Evolutionary conservation across 2,888 invertebrate genomes (phyloP), one percentile per base, ranked within the genome.

Genomic region (Suillia variegata): DNA sequence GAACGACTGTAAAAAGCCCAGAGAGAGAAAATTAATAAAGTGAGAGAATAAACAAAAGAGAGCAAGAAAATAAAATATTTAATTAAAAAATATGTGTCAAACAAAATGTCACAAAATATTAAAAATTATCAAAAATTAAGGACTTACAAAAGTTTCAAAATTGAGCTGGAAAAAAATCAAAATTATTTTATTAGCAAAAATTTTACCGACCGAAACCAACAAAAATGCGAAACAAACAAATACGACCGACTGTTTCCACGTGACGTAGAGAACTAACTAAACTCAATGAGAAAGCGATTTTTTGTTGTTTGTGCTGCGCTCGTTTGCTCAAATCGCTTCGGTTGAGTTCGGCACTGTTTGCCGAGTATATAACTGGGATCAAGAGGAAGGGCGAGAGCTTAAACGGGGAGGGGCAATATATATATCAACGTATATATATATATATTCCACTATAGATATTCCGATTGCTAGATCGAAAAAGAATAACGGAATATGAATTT

Each of bases 231-330:
- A 24, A 52, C 12, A 49, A 60, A 53, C 63, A n/a, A n/a, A n/a
- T n/a, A 63, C 69, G 58, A 69, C 69, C 62, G 65, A 61, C 60
- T 66, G 56, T 63, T 61, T 64, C 60, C 69, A 69, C 65, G 69
- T 66, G 67, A 69, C 57, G 63, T 61, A 65, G 62, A 64, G 69
- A 67, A 78, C 76, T n/a, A n/a, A n/a, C n/a, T 77, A 66, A 77
- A 61, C 63, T 56, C 48, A 42, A 63, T 42, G 61, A 69, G 64
- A 69, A 68, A 63, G 61, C 50, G 54, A 24, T 45, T 48, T 48
- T n/a, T n/a, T n/a, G n/a, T n/a, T 52, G 26, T 53, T 54, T 55
- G 51, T 45, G 45, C 13, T 26, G 59, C 53, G 59, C 49, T 59
- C 59, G 55, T 57, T 13, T 15, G 15, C 2, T 47, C 38, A n/a